phyloP scores from a whole-genome alignment of 2,888 invertebrate genomes.

The Ornithoptera alexandrae region DNA sequence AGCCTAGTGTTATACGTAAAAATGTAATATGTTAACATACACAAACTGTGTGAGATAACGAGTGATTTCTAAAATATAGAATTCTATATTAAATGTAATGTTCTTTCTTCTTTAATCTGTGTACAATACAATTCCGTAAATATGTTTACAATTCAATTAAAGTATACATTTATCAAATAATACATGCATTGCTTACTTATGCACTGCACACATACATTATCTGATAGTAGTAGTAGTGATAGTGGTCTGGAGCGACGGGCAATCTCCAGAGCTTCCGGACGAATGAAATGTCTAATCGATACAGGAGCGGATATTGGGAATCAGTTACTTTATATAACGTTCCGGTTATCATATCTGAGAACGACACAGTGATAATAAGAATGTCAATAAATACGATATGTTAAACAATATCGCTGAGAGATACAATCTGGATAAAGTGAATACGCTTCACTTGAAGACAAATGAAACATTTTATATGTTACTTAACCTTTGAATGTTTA shows the following conservation, averaged over 20 bases:
- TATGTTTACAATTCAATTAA: background rate
- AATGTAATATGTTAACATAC: too few relatives aligned
- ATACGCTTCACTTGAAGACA: background rate
- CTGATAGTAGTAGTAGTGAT: background rate
- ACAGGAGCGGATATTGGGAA: background rate
- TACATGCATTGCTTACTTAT: background rate
- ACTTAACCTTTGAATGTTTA: too few relatives aligned
- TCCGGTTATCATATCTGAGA: background rate
- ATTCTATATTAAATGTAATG: too few relatives aligned
- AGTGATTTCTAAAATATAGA: too few relatives aligned
- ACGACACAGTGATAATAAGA: background rate
- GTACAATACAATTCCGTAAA: background rate
- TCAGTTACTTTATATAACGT: background rate
- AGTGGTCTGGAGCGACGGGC: too few relatives aligned
- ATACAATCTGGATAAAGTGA: background rate
- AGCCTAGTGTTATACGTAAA: too few relatives aligned
- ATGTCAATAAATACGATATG: background rate
- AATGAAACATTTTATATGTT: background rate
- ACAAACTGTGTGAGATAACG: too few relatives aligned
- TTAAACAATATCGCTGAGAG: background rate
- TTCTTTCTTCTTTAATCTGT: too few relatives aligned
- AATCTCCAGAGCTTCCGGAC: background rate
- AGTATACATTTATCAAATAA: background rate
- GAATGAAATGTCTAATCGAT: background rate
- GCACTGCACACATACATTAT: background rate